Evolutionary conservation across 2,113 vertebrate genomes (phyloP).

Genomic region (Oryzias javanicus): DNA sequence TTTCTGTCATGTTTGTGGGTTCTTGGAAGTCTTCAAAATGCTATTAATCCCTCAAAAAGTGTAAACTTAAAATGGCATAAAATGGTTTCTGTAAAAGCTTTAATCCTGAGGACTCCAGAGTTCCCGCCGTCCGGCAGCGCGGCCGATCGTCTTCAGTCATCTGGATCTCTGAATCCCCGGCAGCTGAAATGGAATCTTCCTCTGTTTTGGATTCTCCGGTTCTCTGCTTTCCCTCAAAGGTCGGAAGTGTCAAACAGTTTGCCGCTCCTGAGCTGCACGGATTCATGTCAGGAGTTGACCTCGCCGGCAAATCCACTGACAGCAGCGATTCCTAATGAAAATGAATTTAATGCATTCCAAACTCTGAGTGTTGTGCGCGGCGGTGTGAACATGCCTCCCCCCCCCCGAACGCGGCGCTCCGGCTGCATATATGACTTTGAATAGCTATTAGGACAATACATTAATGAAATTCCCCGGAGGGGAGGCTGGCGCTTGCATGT

Average conservation of each 20-base stretch:
- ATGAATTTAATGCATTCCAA: background rate
- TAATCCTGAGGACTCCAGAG: no score
- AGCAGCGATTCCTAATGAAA: conserved; percentile 11
- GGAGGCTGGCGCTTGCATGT: conserved; percentile 14
- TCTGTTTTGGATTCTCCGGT: conserved; percentile 6
- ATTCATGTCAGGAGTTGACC: conserved; percentile 11
- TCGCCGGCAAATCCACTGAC: background rate
- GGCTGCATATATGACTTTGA: conserved; percentile 15
- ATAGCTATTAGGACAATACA: conserved; percentile 23
- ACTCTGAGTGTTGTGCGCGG: background rate
- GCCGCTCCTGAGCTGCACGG: background rate
- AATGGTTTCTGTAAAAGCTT: no score
- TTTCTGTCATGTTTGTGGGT: no score
- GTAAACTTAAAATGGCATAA: no score
- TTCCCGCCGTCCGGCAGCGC: background rate
- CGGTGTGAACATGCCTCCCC: conserved; percentile 3
- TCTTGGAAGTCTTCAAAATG: no score
- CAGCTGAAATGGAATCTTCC: conserved; percentile 9
- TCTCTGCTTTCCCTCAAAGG: conserved; percentile 12
- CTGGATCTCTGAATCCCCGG: background rate
- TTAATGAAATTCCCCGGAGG: conserved; percentile 25
- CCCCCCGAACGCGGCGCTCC: background rate
- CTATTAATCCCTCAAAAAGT: no score
- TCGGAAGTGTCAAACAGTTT: conserved; percentile 23
- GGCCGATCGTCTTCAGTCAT: background rate